Conservation (phyloP, 2,888 invertebrate genomes). For the Melangyna quadrimaculata region DNA sequence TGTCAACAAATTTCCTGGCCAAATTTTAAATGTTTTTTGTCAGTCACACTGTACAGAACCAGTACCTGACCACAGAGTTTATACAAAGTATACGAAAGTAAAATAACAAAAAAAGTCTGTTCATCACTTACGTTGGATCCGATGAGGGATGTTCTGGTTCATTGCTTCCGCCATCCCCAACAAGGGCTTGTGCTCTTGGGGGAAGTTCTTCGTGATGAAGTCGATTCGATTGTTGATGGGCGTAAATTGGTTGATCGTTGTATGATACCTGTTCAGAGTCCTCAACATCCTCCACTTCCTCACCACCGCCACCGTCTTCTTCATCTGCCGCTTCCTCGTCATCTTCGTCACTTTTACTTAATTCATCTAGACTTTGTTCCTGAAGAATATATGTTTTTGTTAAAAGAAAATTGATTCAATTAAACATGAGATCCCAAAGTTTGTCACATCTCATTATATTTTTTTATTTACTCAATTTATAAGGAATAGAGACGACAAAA, state of each 20-base stretch:
- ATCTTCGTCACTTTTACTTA: slow-evolving; percentile 76
- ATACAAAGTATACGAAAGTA: slow-evolving; percentile 6
- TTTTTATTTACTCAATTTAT: background rate
- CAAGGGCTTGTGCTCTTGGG: slow-evolving; percentile 78
- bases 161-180: slow-evolving; percentile 74
- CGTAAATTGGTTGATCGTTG: slow-evolving; percentile 78
- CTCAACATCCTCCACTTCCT: slow-evolving; percentile 74
- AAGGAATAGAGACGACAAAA: background rate
- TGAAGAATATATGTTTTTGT: slow-evolving; percentile 13
- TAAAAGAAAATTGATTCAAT: slow-evolving; percentile 47
- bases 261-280: slow-evolving; percentile 76
- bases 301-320: slow-evolving; percentile 70
- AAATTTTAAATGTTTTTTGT: too few relatives aligned
- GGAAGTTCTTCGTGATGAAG: slow-evolving; percentile 79
- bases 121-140: slow-evolving; percentile 80
- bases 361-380: slow-evolving; percentile 75
- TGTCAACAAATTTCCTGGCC: too few relatives aligned
- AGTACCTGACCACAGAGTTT: slow-evolving; percentile 46
- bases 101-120: background rate
- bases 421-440: slow-evolving; percentile 13
- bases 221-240: slow-evolving; percentile 78
- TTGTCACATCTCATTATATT: slow-evolving; percentile 14
- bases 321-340: slow-evolving; percentile 76
- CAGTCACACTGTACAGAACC: background rate
- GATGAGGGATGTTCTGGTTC: slow-evolving; percentile 76